Conservation (phyloP, 2,888 invertebrate genomes). For the Beris morrisii region DNA sequence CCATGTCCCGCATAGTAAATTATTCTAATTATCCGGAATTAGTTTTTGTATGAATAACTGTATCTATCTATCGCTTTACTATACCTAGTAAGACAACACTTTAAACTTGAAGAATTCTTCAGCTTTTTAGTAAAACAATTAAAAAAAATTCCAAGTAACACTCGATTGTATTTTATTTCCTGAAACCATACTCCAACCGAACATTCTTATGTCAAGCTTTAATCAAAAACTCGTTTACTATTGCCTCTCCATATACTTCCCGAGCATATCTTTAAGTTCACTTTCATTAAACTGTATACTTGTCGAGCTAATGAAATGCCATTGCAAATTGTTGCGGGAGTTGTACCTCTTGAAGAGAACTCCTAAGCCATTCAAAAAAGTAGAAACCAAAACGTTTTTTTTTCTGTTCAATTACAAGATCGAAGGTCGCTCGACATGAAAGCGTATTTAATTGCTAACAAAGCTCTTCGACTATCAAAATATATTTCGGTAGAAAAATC, state of each 20-base stretch:
- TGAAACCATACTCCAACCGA: background rate
- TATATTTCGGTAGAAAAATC: no score
- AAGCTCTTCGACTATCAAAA: no score
- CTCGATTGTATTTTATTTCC: background rate
- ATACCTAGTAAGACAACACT: background rate
- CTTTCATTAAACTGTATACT: constrained; percentile 3
- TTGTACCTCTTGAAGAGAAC: background rate
- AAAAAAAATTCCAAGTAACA: no score
- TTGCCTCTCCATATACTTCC: background rate
- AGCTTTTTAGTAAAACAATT: background rate
- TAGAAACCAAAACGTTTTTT: background rate
- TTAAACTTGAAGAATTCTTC: constrained; percentile 2
- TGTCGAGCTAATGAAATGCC: background rate
- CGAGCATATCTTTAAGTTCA: background rate
- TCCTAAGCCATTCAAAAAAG: background rate
- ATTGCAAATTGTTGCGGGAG: background rate
- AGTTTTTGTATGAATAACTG: no score
- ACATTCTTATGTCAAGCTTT: constrained; percentile 19
- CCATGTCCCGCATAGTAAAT: no score
- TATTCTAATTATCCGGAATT: no score
- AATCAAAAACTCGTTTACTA: constrained; percentile 11
- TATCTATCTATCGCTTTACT: no score
- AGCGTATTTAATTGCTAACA: constrained; percentile 4
- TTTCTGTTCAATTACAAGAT: constrained; percentile 6
- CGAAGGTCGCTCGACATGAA: constrained; percentile 8